Percentiles rank a stretch among this genome's conserved stretches.
phyloP scores from a whole-genome alignment of 2,888 invertebrate genomes.

The Papilio gigon region DNA sequence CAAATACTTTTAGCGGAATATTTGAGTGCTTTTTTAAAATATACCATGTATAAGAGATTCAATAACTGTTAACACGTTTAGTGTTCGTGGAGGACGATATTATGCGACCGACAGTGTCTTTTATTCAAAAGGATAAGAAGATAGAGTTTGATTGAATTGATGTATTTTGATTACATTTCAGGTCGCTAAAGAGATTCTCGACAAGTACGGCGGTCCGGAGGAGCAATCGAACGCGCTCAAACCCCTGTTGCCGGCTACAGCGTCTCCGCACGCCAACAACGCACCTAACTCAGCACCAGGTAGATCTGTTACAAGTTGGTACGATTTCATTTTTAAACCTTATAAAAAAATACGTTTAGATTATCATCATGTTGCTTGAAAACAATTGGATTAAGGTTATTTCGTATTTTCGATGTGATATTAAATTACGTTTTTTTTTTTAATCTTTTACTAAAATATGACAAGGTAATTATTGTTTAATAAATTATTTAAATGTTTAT shows the following conservation, averaged over 20 bases:
- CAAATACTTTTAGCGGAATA: not conserved
- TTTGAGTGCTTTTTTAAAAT: not conserved
- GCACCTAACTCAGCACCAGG: conserved; percentile 62
- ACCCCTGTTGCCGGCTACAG: conserved; percentile 64
- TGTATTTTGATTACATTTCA: conserved; percentile 51
- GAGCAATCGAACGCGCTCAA: conserved; percentile 67
- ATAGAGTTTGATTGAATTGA: not conserved
- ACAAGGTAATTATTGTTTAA: no score
- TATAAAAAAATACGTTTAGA: conserved; percentile 24
- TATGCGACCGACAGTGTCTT: no score
- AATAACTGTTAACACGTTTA: no score
- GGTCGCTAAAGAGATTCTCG: conserved; percentile 92
- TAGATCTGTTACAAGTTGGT: conserved; percentile 52
- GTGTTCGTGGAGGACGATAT: no score
- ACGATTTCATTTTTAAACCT: conserved; percentile 32
- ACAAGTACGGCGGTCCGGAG: conserved; percentile 86
- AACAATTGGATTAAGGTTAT: not conserved
- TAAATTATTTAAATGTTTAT: no score
- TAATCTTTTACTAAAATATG: no score
- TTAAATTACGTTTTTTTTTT: not conserved
- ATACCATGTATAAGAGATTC: no score
- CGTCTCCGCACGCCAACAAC: conserved; percentile 64
- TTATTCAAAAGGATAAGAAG: no score
- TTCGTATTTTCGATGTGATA: conserved; percentile 11
- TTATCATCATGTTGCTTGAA: conserved; percentile 40